Evolutionary conservation across 1,140 invertebrate genomes (phyloP).

Genomic region (Lasaia peninsularis): DNA sequence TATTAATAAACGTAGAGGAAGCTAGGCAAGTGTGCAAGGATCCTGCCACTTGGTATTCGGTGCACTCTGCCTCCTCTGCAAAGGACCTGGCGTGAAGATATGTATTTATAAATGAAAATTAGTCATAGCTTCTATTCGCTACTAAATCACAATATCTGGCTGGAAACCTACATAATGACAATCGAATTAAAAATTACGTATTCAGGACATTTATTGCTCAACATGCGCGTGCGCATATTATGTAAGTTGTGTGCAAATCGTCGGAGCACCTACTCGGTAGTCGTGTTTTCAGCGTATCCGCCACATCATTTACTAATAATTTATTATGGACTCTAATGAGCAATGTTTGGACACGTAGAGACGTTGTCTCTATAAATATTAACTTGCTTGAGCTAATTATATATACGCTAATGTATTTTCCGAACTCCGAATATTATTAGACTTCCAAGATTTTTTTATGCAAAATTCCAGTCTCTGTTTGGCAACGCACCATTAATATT

Average conservation of each 20-base stretch:
- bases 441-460: not conserved
- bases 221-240: not conserved
- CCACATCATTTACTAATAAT: not conserved
- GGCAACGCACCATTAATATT: not conserved
- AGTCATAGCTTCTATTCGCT: no score
- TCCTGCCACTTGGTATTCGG: no score
- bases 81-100: no score
- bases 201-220: constrained; percentile 5
- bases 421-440: not conserved
- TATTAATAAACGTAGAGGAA: no score
- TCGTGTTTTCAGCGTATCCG: not conserved
- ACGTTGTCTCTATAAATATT: not conserved
- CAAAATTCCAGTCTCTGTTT: not conserved
- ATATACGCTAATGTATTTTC: not conserved
- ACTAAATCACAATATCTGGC: no score
- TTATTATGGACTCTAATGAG: not conserved
- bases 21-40: no score
- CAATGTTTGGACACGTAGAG: constrained; percentile 4
- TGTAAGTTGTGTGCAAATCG: not conserved
- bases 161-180: not conserved
- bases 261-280: not conserved
- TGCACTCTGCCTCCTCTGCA: no score
- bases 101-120: no score
- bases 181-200: constrained; percentile 6
- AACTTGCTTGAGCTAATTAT: not conserved